These are phyloP conservation scores for Cactoblastis cactorum DNA, from an alignment of 2,888 invertebrate genomes.

Conservation along the genomic window DNA sequence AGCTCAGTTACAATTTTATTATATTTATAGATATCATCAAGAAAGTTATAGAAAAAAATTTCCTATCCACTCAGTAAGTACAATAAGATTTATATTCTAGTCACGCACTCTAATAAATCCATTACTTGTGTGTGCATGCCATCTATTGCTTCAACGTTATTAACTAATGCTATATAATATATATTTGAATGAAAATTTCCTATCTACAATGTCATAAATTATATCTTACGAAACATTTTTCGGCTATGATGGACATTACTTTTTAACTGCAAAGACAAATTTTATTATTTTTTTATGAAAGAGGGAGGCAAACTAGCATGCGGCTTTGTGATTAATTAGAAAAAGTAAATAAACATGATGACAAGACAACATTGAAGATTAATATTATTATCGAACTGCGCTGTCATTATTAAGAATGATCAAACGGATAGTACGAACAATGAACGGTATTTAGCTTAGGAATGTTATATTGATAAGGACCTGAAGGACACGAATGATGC, in stretches of 20 bases:
- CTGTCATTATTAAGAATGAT: neutral
- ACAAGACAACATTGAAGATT: neutral
- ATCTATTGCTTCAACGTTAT: neutral
- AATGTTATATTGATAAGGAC: conserved; percentile 6
- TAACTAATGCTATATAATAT: too few species aligned
- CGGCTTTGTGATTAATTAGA: too few species aligned
- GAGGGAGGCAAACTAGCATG: too few species aligned
- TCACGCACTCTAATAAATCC: neutral
- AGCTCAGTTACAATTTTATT: too few species aligned
- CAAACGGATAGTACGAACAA: neutral
- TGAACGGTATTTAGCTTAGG: neutral
- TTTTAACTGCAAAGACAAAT: too few species aligned
- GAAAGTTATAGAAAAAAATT: neutral
- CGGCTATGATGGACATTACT: too few species aligned
- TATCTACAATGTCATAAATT: too few species aligned
- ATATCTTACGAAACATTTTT: too few species aligned
- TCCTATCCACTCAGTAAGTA: neutral
- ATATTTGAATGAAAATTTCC: too few species aligned
- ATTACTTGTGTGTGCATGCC: neutral
- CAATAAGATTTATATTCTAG: neutral
- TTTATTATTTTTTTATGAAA: too few species aligned
- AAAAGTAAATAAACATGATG: neutral
- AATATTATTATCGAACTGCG: neutral
- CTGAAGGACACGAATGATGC: neutral
- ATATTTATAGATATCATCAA: neutral